These are phyloP conservation scores for Chymomyza caudatula DNA, from an alignment of 2,888 invertebrate species.

Conservation along the genomic window DNA sequence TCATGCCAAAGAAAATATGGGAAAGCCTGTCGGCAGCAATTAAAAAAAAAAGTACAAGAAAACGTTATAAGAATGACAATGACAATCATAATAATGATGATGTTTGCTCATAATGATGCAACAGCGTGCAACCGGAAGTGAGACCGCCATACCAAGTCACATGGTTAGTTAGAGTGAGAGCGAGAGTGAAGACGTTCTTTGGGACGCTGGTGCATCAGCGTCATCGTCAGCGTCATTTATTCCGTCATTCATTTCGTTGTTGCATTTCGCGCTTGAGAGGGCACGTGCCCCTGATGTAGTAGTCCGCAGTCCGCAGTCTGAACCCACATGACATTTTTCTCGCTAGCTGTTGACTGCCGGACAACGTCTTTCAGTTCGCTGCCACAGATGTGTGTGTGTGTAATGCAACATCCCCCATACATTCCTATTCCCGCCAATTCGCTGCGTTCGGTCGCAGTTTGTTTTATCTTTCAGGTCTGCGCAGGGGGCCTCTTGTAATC, in stretches of 20 bases:
- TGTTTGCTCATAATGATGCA: background rate
- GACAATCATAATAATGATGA: constrained; percentile 9
- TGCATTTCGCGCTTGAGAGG: constrained; percentile 73
- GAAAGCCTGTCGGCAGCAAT: constrained; percentile 64
- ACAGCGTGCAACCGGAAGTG: constrained; percentile 18
- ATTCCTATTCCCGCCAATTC: background rate
- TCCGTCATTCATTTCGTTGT: constrained; percentile 39
- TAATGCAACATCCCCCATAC: background rate
- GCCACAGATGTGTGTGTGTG: background rate
- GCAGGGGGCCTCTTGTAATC: constrained; percentile 18
- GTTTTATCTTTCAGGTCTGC: background rate
- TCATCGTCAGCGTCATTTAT: constrained; percentile 21
- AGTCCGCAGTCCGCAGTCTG: constrained; percentile 18
- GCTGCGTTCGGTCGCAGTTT: background rate
- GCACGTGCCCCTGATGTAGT: constrained; percentile 60
- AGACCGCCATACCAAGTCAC: constrained; percentile 18
- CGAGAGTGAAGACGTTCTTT: background rate
- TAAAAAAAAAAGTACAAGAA: constrained; percentile 42
- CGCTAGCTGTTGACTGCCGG: background rate
- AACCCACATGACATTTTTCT: constrained; percentile 64
- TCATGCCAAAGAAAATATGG: constrained; percentile 45
- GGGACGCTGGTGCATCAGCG: background rate
- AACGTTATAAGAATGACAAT: constrained; percentile 14
- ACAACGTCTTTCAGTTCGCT: background rate
- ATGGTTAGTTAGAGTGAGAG: background rate